phyloP scores from a whole-genome alignment of 2,888 invertebrate species.

The Galeopsomyia nigrocyanea region DNA sequence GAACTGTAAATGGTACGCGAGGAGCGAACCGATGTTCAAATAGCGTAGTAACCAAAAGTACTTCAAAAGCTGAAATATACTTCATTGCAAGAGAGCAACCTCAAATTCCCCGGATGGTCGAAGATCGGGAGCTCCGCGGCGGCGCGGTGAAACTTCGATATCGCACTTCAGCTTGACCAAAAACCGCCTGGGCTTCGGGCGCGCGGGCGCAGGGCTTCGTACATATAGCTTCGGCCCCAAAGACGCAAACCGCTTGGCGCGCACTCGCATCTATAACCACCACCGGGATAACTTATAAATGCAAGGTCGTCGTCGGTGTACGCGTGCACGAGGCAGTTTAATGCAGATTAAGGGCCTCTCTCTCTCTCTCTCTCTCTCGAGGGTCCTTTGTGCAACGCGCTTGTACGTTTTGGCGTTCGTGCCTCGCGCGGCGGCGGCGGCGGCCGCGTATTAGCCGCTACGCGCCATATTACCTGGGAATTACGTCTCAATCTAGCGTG shows the following conservation, averaged over 20 bases:
- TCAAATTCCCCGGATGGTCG: conserved; percentile 12
- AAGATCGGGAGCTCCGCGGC: not conserved
- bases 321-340: conserved; percentile 59
- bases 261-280: not conserved
- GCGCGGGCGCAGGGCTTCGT: not conserved
- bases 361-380: conserved; percentile 40
- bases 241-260: not conserved
- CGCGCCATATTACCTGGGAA: conserved; percentile 68
- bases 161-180: too few species aligned
- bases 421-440: not conserved
- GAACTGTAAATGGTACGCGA: too few species aligned
- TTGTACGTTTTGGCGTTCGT: conserved; percentile 59
- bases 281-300: conserved; percentile 34
- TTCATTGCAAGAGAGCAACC: not conserved
- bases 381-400: conserved; percentile 66
- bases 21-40: too few species aligned
- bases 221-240: conserved; percentile 6
- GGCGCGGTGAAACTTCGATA: not conserved
- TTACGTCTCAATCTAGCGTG: conserved; percentile 70
- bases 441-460: not conserved
- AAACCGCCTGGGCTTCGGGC: not conserved
- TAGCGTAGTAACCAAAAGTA: too few species aligned
- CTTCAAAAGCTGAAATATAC: too few species aligned
- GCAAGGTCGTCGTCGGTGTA: conserved; percentile 9
- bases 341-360: conserved; percentile 64